A percentile compares a stretch with the other conserved stretches of the same genome.
phyloP scores from a whole-genome alignment of 2,113 vertebrate species.

The Oreotrochilus melanogaster region DNA sequence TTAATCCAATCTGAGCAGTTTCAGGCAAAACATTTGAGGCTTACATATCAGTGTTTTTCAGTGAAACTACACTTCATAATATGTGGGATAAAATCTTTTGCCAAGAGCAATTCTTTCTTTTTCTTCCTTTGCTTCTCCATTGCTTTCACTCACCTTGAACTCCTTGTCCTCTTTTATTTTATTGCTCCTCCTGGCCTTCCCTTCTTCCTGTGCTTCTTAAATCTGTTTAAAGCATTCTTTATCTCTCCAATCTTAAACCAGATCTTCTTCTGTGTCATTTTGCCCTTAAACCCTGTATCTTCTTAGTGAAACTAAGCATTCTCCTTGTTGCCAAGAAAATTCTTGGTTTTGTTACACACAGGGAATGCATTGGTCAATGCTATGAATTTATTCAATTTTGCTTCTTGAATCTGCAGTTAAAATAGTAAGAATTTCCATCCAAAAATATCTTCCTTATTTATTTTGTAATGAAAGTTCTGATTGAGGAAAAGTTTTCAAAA shows the following conservation, averaged over 20 bases:
- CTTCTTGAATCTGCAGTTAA: neutral
- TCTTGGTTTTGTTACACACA: neutral
- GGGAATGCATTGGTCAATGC: neutral
- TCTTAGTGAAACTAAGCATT: neutral
- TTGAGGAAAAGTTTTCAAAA: neutral
- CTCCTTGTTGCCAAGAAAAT: neutral
- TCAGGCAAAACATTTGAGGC: neutral
- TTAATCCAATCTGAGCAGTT: constrained; percentile 9
- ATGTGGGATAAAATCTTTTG: neutral
- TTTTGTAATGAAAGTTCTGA: neutral
- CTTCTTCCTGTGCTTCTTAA: neutral
- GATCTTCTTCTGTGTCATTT: neutral
- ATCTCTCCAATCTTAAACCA: neutral
- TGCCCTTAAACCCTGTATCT: neutral
- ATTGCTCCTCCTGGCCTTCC: neutral
- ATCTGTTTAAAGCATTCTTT: constrained; percentile 1
- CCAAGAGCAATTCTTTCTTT: constrained; percentile 1
- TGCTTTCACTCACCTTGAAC: neutral
- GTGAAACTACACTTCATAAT: neutral
- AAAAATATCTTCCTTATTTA: neutral
- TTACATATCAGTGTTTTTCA: constrained; percentile 2
- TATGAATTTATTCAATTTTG: neutral
- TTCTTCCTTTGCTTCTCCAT: neutral
- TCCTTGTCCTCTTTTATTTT: neutral
- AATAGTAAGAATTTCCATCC: neutral